Evolutionary conservation across 2,888 invertebrate genomes (phyloP), one percentile per base, ranked within the genome.

Genomic region (Netelia virgata): DNA sequence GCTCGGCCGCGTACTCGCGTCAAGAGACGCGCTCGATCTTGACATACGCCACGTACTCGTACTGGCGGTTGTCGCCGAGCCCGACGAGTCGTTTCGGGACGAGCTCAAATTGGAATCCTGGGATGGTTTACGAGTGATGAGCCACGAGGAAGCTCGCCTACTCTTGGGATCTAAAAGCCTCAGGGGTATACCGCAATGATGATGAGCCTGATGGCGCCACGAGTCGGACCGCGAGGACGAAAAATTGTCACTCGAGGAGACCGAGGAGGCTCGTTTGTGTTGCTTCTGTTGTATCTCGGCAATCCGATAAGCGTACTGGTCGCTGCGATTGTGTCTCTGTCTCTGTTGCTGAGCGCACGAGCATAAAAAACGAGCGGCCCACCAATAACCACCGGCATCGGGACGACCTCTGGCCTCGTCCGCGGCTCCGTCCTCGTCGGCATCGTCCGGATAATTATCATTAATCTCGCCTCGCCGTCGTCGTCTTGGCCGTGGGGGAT

Each of bases 51-150:
- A 98, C 77, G 98, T 97, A 90, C 97, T 97, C 18, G 98, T 98
- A 90, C 97, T 97, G 36, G 97, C 98, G 1, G 98, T 98, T 18
- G 98, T 98, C 28, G 96, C 96, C 6, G 98, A 98, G 1, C 97
- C 97, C 0, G 97, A 97, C 14, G 98, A 98, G 94, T 98, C 98
- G 94, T 98, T 98, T 73, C 98, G 95, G 23, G 98, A 98, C 89
- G 97, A 97, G 66, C 97, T 98, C 87, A 98, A 94, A 94, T 97
- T 98, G 5, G 98, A 98, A 92, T 98, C 98, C 93, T 98, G 98
- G 11, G 97, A 98, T 0, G 98, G 97, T 94, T 98, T 98, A 74
- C 98, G 95, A n/a, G 98, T 97, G 36, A 98, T 97, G 84, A 98
- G 94, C 98, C 98, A 98, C 0, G 97, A 97, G 0, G 97, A 97